A percentile compares a stretch with the other conserved stretches of the same genome.
phyloP scores from a whole-genome alignment of 1,140 invertebrate species.

The Zaprionus nigranus region DNA sequence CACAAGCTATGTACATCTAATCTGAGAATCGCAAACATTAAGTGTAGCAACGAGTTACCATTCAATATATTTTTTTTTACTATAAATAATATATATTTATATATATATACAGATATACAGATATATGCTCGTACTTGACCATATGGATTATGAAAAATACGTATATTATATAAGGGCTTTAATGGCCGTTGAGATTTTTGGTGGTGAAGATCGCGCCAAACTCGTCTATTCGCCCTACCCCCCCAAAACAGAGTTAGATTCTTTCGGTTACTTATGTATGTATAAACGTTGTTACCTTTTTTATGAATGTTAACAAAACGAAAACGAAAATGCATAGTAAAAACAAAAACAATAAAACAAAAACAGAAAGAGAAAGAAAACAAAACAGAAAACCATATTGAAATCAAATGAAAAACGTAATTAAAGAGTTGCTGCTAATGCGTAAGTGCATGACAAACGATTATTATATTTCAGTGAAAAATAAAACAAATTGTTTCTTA shows the following conservation, averaged over 20 bases:
- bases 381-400: conserved; percentile 55
- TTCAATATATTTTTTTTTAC: conserved; percentile 25
- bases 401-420: conserved; percentile 65
- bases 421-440: conserved; percentile 76
- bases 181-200: conserved; percentile 50
- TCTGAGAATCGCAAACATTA: conserved; percentile 25
- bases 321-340: conserved; percentile 23
- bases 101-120: background rate
- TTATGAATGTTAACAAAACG: conserved; percentile 57
- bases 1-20: background rate
- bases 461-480: conserved; percentile 84
- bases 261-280: conserved; percentile 73
- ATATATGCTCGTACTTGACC: conserved; percentile 29
- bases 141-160: conserved; percentile 30
- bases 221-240: background rate
- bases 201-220: conserved; percentile 35
- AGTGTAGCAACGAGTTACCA: conserved; percentile 18
- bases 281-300: conserved; percentile 77
- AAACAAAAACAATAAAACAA: conserved; percentile 35
- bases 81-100: background rate
- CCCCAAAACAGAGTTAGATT: conserved; percentile 47
- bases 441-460: conserved; percentile 73
- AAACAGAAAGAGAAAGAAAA: conserved; percentile 43
- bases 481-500: conserved; percentile 82
- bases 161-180: conserved; percentile 45